Conservation (phyloP, 2,797 vertebrate genomes). For the Chrosomus eos region DNA sequence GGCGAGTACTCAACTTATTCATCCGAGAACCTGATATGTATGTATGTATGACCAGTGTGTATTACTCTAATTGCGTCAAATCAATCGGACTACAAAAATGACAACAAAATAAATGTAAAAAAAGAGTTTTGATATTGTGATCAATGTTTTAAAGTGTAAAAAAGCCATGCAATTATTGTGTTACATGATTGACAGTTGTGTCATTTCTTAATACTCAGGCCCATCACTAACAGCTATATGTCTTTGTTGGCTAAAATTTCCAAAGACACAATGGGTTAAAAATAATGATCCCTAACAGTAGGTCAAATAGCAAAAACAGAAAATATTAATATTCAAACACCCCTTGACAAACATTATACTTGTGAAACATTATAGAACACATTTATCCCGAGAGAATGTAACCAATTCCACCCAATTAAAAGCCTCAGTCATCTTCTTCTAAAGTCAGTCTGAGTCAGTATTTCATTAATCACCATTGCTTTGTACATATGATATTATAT, state of each 20-base stretch:
- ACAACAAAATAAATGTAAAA: background rate
- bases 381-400: background rate
- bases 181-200: background rate
- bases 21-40: no score
- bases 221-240: background rate
- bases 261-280: background rate
- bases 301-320: background rate
- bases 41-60: background rate
- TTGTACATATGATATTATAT: constrained; percentile 20
- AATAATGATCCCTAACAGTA: background rate
- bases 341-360: background rate
- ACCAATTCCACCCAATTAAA: constrained; percentile 9
- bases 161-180: background rate
- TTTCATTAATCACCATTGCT: constrained; percentile 8
- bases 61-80: background rate
- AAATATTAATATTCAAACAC: background rate
- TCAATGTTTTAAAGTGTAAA: background rate
- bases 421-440: background rate
- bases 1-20: background rate
- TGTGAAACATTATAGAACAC: background rate
- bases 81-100: background rate
- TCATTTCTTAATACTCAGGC: background rate
- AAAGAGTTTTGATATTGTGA: background rate
- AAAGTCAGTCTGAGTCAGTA: constrained; percentile 7
- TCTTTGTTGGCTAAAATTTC: background rate